Conservation (phyloP, 30 jellyfish, hydroid and myxozoan genomes). For the Catostylus mosaicus region DNA sequence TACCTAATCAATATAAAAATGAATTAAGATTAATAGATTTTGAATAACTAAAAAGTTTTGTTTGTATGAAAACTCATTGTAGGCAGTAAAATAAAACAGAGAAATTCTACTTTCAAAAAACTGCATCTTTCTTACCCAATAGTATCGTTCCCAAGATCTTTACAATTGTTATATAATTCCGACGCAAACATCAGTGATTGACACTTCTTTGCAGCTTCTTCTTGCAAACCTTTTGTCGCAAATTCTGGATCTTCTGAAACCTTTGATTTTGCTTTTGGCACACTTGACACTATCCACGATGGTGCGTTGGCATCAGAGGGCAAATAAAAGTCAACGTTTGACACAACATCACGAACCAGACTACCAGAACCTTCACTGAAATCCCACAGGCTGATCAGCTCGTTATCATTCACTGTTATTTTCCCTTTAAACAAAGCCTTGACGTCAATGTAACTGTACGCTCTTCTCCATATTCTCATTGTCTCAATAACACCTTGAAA, state of each 20-base stretch:
- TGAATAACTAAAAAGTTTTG: no score
- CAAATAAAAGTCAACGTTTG: constrained; percentile 19
- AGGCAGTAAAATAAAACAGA: neutral
- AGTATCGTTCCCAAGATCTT: constrained; percentile 29
- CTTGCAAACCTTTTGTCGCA: neutral
- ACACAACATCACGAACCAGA: constrained; percentile 35
- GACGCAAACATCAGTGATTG: constrained; percentile 13
- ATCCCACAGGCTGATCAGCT: constrained; percentile 55
- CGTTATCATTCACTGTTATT: neutral
- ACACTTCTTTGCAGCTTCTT: constrained; percentile 24
- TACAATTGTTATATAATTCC: constrained; percentile 1
- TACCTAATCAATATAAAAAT: no score
- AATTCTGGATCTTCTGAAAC: constrained; percentile 16
- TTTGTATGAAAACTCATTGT: no score
- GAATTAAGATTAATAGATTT: no score
- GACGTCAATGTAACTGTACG: constrained; percentile 41
- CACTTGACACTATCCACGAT: constrained; percentile 16
- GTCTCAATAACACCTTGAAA: constrained; percentile 43
- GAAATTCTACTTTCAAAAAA: no score
- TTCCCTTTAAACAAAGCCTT: constrained; percentile 24
- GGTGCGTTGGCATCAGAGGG: constrained; percentile 62
- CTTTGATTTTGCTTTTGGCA: neutral
- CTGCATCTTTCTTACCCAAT: constrained; percentile 35
- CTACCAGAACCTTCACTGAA: constrained; percentile 64
- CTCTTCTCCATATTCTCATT: constrained; percentile 61